Conservation (phyloP, 2,888 invertebrate genomes). For the Noctua fimbriata region DNA sequence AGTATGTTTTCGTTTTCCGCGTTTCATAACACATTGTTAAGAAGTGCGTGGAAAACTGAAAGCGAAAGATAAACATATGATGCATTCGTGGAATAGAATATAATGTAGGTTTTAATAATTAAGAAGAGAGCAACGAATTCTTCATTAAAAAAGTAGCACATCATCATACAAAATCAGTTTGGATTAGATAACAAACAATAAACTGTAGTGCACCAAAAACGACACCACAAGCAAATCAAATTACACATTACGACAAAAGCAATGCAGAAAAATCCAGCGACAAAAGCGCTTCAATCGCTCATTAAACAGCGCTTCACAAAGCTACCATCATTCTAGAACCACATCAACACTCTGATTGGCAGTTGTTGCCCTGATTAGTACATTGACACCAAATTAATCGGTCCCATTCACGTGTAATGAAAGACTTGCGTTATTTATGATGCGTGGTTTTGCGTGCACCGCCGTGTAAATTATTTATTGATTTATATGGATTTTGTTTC, state of each 20-base stretch:
- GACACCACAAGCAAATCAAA: neutral
- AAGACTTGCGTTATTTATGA: conserved; percentile 65
- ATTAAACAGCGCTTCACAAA: conserved; percentile 37
- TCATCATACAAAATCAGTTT: neutral
- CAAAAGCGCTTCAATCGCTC: conserved; percentile 22
- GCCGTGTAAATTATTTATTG: conserved; percentile 42
- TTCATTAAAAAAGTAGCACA: neutral
- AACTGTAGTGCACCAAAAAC: neutral
- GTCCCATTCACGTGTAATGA: conserved; percentile 65
- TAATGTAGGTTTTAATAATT: neutral
- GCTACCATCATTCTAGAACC: conserved; percentile 46
- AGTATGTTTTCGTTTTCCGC: neutral
- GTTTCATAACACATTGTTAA: conserved; percentile 26
- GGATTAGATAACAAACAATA: conserved; percentile 9
- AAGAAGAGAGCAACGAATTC: neutral
- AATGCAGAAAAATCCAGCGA: conserved; percentile 15
- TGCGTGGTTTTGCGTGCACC: conserved; percentile 46
- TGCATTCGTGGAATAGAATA: neutral
- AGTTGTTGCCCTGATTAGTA: conserved; percentile 78
- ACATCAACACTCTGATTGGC: conserved; percentile 68
- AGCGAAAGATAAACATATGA: conserved; percentile 7
- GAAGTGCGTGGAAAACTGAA: conserved; percentile 18
- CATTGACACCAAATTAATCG: conserved; percentile 77
- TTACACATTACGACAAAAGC: neutral
- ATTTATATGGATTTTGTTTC: conserved; percentile 51